Evolutionary conservation across 1,140 invertebrate species (phyloP), one percentile per base, ranked within the genome.

Genomic region (Aphelinus certus): DNA sequence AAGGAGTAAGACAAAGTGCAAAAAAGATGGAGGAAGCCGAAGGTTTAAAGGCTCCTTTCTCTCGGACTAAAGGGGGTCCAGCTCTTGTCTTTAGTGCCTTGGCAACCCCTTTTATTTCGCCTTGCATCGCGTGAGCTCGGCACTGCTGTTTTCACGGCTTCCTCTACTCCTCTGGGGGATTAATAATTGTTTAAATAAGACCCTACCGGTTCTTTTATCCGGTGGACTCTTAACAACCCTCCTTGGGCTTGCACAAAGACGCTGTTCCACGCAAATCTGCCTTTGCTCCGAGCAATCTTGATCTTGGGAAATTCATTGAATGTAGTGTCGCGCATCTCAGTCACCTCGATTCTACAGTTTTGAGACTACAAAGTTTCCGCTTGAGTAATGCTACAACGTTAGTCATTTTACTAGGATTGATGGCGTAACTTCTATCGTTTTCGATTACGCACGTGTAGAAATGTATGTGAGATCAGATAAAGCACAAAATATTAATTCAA

Each of bases 1-100:
- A 63, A 48, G 46, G 47, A 63, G 62, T n/a, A 55, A 62, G 45
- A 63, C 47, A 63, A 71, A 55, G 60, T 51, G 6, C 2, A 46
- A 65, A 6, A 71, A 63, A 68, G 46, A 57, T 48, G 58, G n/a
- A 68, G 48, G 45, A 58, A 47, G 7, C 51, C 51, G 51, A 56
- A 55, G 7, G 42, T 7, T 55, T 69, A 69, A 71, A 71, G 69
- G 48, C 58, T 62, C 42, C 49, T 63, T 71, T 71, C 48, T 55
- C 9, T 43, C 2, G 67, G 3, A 9, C 26, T 61, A 60, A 58
- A 69, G 56, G 46, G 49, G 57, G 47, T 56, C 49, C 56, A 55
- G 42, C 69, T 71, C 69, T 71, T 71, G 60, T 71, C 69, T 71
- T 71, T 62, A 71, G 53, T 43, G 49, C 60, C 69, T 71, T 48